A percentile compares a stretch with the other conserved stretches of the same genome.
These are phyloP conservation scores for Etheostoma nigrum DNA, from an alignment of 2,797 vertebrate genomes.

Conservation along the genomic window DNA sequence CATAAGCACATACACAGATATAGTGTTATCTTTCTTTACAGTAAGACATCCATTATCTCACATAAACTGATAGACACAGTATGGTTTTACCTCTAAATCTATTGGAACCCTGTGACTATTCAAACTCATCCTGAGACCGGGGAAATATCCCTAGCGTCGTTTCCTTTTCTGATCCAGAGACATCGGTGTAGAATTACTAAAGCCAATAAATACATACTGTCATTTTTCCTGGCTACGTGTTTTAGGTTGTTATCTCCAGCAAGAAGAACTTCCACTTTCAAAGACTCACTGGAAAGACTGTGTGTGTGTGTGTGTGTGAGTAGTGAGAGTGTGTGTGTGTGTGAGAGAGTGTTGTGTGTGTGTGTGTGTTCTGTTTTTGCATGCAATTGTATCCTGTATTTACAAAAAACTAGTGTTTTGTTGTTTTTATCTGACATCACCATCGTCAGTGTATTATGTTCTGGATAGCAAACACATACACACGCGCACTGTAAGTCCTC, in stretches of 20 bases:
- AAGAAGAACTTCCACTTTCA: background rate
- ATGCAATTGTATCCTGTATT: too few species aligned
- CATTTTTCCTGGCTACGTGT: conserved; percentile 9
- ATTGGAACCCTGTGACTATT: background rate
- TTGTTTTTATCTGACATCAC: background rate
- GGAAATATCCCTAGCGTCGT: background rate
- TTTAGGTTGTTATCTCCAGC: conserved; percentile 9
- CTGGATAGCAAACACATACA: conserved; percentile 23
- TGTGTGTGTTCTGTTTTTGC: too few species aligned
- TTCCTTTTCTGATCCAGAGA: conserved; percentile 5
- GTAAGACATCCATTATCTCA: conserved; percentile 26
- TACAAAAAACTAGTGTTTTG: too few species aligned
- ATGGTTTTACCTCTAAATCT: background rate
- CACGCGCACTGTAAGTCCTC: conserved; percentile 5
- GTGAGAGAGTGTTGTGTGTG: background rate
- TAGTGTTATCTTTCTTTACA: conserved; percentile 4
- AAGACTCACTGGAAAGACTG: background rate
- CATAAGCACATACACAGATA: conserved; percentile 8
- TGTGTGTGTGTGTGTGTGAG: background rate
- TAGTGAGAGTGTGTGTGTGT: background rate
- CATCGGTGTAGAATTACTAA: conserved; percentile 9
- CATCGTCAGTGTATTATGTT: conserved; percentile 5
- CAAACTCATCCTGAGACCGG: background rate
- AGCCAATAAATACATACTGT: conserved; percentile 15
- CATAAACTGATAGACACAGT: background rate